These are phyloP conservation scores for Pteronotus mesoamericanus DNA, from an alignment of 2,797 vertebrate genomes.

Conservation along the genomic window DNA sequence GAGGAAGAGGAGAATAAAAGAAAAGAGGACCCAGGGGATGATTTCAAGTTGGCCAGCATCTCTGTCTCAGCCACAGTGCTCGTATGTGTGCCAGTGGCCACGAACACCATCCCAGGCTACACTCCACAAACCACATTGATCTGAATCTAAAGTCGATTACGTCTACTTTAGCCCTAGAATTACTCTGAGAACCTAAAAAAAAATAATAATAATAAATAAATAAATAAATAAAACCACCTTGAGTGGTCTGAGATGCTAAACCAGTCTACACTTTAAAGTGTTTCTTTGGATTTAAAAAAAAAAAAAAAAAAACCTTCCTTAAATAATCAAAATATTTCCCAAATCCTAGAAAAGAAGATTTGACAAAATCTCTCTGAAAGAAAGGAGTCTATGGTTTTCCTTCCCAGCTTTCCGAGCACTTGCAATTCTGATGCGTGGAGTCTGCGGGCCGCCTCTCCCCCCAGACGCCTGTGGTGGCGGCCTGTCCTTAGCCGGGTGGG, in stretches of 20 bases:
- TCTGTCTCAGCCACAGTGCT: neutral
- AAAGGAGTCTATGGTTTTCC: neutral
- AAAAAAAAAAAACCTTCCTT: neutral
- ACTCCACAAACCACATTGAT: neutral
- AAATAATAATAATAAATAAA: too few species aligned
- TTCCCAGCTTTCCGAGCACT: neutral
- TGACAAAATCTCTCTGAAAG: neutral
- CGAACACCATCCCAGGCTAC: neutral
- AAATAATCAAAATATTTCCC: neutral
- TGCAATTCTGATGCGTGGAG: rapidly evolving
- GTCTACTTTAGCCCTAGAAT: too few species aligned
- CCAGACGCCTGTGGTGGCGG: neutral
- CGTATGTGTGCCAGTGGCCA: rapidly evolving
- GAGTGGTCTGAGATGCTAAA: neutral
- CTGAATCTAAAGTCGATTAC: too few species aligned
- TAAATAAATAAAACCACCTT: too few species aligned
- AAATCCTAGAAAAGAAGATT: neutral
- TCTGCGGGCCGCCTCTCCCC: rapidly evolving
- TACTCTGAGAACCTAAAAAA: too few species aligned
- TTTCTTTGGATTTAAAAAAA: neutral
- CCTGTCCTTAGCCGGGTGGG: neutral
- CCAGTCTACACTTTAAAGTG: neutral
- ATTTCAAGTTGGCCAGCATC: neutral
- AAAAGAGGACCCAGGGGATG: neutral
- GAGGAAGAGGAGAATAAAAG: neutral